phyloP scores from a whole-genome alignment of 1,140 invertebrate species.

The silkworm (Bombyx mori) region ASM3026992v2 NC_085110.1:10932001-10932500 shows the following conservation, averaged over 20 bases:
- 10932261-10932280: constrained; percentile 62
- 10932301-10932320: constrained; percentile 73
- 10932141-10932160: no score
- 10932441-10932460: neutral
- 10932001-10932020: no score
- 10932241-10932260: constrained; percentile 42
- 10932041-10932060: no score
- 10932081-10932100: no score
- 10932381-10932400: constrained; percentile 54
- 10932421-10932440: neutral
- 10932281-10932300: constrained; percentile 72
- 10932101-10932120: no score
- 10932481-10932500: no score
- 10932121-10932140: no score
- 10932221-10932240: constrained; percentile 1
- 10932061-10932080: no score
- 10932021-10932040: no score
- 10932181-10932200: no score
- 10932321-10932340: constrained; percentile 66
- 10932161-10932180: no score
- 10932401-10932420: constrained; percentile 42
- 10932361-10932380: constrained; percentile 40
- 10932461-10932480: neutral
- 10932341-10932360: constrained; percentile 68
- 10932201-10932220: no score